Conservation (phyloP, 2,797 vertebrate genomes). For the Cirrhinus mrigala region DNA sequence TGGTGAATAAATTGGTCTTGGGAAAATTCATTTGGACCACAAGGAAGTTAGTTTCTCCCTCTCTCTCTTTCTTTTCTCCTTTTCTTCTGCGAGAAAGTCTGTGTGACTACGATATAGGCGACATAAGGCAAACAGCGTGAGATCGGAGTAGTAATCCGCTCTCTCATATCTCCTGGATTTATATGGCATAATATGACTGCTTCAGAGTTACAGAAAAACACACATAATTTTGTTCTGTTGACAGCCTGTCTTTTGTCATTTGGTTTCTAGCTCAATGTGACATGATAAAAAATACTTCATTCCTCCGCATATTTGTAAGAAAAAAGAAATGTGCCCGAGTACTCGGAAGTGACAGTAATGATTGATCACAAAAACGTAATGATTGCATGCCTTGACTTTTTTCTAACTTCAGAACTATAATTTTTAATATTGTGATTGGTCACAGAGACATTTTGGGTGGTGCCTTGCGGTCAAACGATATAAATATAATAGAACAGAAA, state of each 20-base stretch:
- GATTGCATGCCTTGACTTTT: constrained; percentile 16
- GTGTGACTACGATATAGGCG: constrained; percentile 1
- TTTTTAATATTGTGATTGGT: constrained; percentile 7
- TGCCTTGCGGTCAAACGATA: not conserved
- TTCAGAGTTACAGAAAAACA: constrained; percentile 34
- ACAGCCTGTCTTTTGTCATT: constrained; percentile 40
- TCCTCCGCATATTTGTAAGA: constrained; percentile 47
- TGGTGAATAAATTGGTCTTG: constrained; percentile 55
- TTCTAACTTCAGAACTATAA: not conserved
- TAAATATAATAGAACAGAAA: not conserved
- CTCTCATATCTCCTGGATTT: constrained; percentile 28
- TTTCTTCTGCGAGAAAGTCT: not conserved
- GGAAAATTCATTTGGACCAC: constrained; percentile 55
- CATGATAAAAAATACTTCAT: constrained; percentile 45
- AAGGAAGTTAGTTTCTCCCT: constrained; percentile 36
- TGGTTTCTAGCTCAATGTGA: constrained; percentile 47
- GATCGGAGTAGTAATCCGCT: constrained; percentile 29
- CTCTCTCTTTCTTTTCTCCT: not conserved
- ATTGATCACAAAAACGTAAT: constrained; percentile 24
- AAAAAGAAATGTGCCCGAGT: constrained; percentile 1
- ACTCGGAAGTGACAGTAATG: constrained; percentile 7
- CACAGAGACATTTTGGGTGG: not conserved
- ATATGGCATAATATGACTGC: constrained; percentile 20
- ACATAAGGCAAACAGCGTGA: constrained; percentile 21
- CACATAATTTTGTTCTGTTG: constrained; percentile 37